Base-by-base conservation (phyloP, 1,140 invertebrate species). In the Pseudachorutes palmiensis region DNA sequence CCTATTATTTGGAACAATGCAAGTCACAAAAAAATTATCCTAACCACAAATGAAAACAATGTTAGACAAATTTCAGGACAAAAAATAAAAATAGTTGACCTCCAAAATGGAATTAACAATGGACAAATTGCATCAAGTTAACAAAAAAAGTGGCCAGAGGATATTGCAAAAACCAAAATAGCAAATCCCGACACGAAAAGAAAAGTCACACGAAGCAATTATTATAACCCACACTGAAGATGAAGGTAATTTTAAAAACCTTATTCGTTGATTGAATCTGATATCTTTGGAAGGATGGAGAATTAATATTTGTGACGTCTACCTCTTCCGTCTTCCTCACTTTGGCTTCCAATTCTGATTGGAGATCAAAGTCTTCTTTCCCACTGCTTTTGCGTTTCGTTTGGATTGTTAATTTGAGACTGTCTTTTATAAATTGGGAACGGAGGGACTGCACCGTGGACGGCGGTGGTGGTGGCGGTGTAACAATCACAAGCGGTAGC, bases 351-450 rank as follows among this genome's bases (percentile, higher is more conserved):
- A 75, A 36, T 67, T 75, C 68, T 72, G 75, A 30, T 41, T 76
- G 74, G 9, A 76, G 71, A 29, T 75, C 74, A 22, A 78, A 68
- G 49, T 75, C 74, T 5, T 75, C 76, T 64, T 78, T 75, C 29
- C 81, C 80, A 31, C 77, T 76, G 3, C 75, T 76, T 65, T 78
- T 86, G 72, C 91, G 83, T 77, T 92, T 91, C 62, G 88, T 89
- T 79, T 94, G 90, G 74, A 96, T 88, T 70, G 90, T 91, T 71
- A 92, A 80, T 80, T 94, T 94, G 73, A 96, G 82, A 84, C 90
- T 84, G 78, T 87, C 92, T 81, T 95, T 95, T 78, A 96, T 94
- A 66, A 94, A 83, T 77, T 91, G 88, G 74, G 91, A 91, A 76
- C 90, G 88, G 55, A 89, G 92, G 79, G 90, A 86, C 75, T 89